Base-by-base conservation (phyloP, 2,888 invertebrate genomes). In the Perizoma affinitatum region DNA sequence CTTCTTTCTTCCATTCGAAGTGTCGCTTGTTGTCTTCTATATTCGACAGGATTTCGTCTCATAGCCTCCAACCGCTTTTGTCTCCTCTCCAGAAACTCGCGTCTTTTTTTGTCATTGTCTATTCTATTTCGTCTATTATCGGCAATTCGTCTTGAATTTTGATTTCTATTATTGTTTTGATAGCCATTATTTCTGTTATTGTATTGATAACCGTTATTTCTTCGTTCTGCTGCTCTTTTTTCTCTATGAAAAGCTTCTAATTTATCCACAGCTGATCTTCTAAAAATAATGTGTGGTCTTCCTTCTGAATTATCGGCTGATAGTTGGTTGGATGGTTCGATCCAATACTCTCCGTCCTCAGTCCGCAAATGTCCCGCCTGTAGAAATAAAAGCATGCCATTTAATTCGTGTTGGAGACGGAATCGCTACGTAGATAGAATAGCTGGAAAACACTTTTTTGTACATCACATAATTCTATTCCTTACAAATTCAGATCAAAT, bases 291-390 rank as follows among this genome's bases (percentile, higher is more conserved):
- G 78, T 96, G 96, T 59, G 94, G 94, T 82, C 95, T 94, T 54
- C 83, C 84, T 65, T 82, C 76, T 46, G 75, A 83, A 61, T 67
- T 79, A 71, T 83, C 85, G 64, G 75, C 74, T 54, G 83, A 70
- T 66, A 91, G 84, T 82, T 94, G 92, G 74, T 94, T 93, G 40
- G 94, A 93, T 42, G 96, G 96, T 83, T 96, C 96, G 67, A 96
- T 94, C 88, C 94, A 96, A 84, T 94, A 96, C 81, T 95, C 95
- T 64, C 94, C 95, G 65, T 93, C 88, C 70, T 94, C 93, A 11
- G 95, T 95, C 75, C 94, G 92, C 65, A 96, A 93, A 75, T 95
- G 92, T 33, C 96, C 96, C 71, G 94, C 94, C 96, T 96, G 88
- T 69, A 76, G 78, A 64, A 61, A 68, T 9, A 63, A 59, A 64